phyloP scores from a whole-genome alignment of 2,797 vertebrate genomes.

The Otus scops region DNA sequence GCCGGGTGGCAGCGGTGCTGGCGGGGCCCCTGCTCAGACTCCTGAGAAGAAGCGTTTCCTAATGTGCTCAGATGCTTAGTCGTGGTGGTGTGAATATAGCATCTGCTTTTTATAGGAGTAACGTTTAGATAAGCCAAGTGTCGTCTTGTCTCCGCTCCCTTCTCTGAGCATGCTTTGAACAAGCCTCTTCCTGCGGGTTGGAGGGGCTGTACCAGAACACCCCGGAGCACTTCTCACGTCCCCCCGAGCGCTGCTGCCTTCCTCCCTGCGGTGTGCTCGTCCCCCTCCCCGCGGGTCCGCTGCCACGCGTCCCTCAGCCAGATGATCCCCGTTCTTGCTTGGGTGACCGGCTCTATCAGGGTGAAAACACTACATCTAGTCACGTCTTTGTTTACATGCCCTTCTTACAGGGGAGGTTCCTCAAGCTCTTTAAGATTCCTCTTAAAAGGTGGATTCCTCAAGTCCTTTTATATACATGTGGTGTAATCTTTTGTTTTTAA shows the following conservation, averaged over 20 bases:
- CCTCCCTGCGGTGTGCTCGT: not conserved
- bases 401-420: slow-evolving; percentile 11
- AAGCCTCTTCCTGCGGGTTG: not conserved
- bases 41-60: not conserved
- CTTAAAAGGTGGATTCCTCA: slow-evolving; percentile 3
- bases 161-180: not conserved
- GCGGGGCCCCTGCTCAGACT: not conserved
- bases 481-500: not conserved
- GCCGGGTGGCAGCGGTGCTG: not conserved
- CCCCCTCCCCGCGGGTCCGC: not conserved
- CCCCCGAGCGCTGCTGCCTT: not conserved
- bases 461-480: not conserved
- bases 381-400: slow-evolving; percentile 38
- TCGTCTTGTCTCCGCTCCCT: not conserved
- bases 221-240: not conserved
- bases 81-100: not conserved
- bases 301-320: not conserved
- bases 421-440: slow-evolving; percentile 3
- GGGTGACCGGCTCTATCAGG: not conserved
- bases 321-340: not conserved
- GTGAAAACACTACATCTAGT: slow-evolving; percentile 33
- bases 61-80: not conserved
- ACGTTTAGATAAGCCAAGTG: not conserved
- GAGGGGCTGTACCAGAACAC: not conserved
- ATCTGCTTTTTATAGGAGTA: not conserved